phyloP scores from a whole-genome alignment of 2,113 vertebrate genomes.

The Trichechus manatus region DNA sequence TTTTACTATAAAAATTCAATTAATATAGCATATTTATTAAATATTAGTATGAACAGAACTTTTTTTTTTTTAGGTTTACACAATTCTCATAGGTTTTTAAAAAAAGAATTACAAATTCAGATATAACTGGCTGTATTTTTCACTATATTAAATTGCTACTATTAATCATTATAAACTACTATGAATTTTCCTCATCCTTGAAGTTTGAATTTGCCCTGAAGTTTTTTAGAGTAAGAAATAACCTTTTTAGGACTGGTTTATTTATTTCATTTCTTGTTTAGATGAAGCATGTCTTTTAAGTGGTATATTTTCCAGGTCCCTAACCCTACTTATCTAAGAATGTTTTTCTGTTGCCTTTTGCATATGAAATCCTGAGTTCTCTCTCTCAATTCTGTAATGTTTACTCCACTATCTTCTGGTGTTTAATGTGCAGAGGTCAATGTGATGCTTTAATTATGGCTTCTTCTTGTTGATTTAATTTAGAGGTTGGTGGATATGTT shows the following conservation, averaged over 20 bases:
- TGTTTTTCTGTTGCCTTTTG: constrained; percentile 29
- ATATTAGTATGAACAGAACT: constrained; percentile 20
- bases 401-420: background rate
- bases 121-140: background rate
- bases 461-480: constrained; percentile 64
- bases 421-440: background rate
- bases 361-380: background rate
- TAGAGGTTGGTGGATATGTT: constrained; percentile 50
- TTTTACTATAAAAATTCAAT: background rate
- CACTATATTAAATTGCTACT: constrained; percentile 16
- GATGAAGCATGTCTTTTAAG: constrained; percentile 48
- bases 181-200: background rate
- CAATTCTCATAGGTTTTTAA: background rate
- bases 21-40: background rate
- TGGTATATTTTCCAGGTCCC: background rate
- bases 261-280: constrained; percentile 59
- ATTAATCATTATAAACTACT: constrained; percentile 34
- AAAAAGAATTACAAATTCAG: background rate
- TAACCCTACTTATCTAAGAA: background rate
- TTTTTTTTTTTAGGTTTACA: background rate
- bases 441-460: constrained; percentile 46
- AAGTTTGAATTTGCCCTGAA: constrained; percentile 9
- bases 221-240: background rate
- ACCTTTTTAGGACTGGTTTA: background rate
- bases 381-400: background rate